Conservation (phyloP, 2,113 vertebrate genomes). For the Nymphicus hollandicus region DNA sequence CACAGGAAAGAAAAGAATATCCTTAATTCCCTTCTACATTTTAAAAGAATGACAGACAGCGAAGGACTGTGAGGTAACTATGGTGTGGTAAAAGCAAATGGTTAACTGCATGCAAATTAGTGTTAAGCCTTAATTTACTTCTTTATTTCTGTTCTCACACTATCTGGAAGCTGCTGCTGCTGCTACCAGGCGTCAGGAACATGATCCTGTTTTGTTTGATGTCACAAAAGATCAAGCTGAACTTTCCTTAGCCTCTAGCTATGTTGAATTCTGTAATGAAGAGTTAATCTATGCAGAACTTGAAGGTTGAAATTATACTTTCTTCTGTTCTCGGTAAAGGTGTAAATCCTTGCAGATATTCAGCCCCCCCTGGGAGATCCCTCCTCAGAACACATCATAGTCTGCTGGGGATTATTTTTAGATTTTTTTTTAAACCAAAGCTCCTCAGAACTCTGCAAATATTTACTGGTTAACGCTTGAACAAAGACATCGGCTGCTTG, state of each 20-base stretch:
- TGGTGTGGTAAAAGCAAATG: not conserved
- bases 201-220: conserved; percentile 36
- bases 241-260: conserved; percentile 23
- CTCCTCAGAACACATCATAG: not conserved
- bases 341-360: not conserved
- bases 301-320: conserved; percentile 2
- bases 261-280: conserved; percentile 9
- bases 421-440: not conserved
- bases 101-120: not conserved
- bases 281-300: not conserved
- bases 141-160: not conserved
- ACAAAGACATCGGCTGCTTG: not conserved
- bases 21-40: not conserved
- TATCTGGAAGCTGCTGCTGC: not conserved
- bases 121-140: not conserved
- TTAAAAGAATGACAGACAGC: not conserved
- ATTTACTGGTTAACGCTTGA: not conserved
- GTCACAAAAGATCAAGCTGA: conserved; percentile 30
- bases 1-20: not conserved
- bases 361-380: not conserved
- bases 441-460: not conserved
- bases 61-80: not conserved
- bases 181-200: not conserved
- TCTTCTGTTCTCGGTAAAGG: not conserved
- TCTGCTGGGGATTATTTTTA: not conserved